Evolutionary conservation across 1,140 invertebrate genomes (phyloP).

Genomic region (Ceratosolen fusciceps): DNA sequence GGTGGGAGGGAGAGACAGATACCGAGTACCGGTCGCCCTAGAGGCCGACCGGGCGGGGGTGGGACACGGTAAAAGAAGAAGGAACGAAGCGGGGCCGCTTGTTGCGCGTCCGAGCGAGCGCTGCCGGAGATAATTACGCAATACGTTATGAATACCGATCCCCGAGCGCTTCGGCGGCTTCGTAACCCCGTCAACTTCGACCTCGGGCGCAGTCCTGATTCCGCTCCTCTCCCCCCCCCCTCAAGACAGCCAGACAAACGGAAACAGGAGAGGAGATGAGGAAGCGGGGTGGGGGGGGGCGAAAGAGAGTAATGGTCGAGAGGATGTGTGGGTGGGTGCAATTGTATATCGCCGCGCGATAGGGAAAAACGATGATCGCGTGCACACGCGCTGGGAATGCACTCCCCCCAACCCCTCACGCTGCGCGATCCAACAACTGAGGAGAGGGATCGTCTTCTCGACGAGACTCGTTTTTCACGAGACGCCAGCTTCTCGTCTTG

Average conservation of each 20-base stretch:
- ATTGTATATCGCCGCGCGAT: slow-evolving; percentile 34
- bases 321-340: slow-evolving; percentile 25
- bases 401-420: not conserved
- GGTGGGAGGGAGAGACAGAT: too few relatives aligned
- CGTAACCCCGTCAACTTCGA: slow-evolving; percentile 51
- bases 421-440: too few relatives aligned
- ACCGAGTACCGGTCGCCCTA: not conserved
- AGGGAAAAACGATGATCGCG: slow-evolving; percentile 30
- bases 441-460: too few relatives aligned
- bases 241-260: too few relatives aligned
- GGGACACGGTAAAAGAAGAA: slow-evolving; percentile 17
- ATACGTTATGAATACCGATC: slow-evolving; percentile 39
- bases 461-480: too few relatives aligned
- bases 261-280: too few relatives aligned
- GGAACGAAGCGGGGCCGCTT: not conserved
- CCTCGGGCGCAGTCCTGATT: slow-evolving; percentile 26
- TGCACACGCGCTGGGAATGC: not conserved
- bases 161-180: not conserved
- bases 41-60: slow-evolving; percentile 24
- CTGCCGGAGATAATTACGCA: slow-evolving; percentile 46
- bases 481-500: too few relatives aligned
- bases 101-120: not conserved
- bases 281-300: too few relatives aligned
- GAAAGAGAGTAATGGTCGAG: not conserved
- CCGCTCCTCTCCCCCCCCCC: slow-evolving; percentile 23